A percentile compares a stretch with the other conserved stretches of the same genome.
Conservation (phyloP, 2,113 vertebrate species). For the Tiliqua scincoides region DNA sequence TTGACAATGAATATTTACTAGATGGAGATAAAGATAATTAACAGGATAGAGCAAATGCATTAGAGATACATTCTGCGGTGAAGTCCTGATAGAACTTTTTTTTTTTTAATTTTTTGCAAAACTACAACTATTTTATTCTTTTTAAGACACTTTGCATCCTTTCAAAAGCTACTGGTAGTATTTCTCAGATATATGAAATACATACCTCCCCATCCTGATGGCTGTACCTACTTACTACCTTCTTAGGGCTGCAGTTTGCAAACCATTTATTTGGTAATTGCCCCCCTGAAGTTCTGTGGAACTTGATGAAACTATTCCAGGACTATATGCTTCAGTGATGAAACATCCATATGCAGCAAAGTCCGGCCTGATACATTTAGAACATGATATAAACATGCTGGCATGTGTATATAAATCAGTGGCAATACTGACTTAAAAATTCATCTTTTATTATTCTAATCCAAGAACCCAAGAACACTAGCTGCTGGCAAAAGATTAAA, state of each 20-base stretch:
- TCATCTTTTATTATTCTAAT: neutral
- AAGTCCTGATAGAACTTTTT: neutral
- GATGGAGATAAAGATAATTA: neutral
- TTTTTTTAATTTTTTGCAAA: neutral
- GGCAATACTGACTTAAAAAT: neutral
- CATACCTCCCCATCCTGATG: neutral
- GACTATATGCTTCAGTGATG: neutral
- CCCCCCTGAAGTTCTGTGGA: neutral
- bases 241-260: neutral
- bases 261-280: neutral
- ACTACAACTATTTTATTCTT: neutral
- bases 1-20: neutral
- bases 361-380: neutral
- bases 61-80: neutral
- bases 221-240: neutral
- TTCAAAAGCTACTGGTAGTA: accelerated
- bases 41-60: neutral
- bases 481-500: neutral
- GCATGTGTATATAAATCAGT: neutral
- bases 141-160: accelerated
- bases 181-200: neutral
- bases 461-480: neutral
- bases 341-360: neutral
- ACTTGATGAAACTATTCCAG: neutral
- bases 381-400: neutral